Evolutionary conservation across 1,140 invertebrate genomes (phyloP).

Genomic region (Capitella teleta): DNA sequence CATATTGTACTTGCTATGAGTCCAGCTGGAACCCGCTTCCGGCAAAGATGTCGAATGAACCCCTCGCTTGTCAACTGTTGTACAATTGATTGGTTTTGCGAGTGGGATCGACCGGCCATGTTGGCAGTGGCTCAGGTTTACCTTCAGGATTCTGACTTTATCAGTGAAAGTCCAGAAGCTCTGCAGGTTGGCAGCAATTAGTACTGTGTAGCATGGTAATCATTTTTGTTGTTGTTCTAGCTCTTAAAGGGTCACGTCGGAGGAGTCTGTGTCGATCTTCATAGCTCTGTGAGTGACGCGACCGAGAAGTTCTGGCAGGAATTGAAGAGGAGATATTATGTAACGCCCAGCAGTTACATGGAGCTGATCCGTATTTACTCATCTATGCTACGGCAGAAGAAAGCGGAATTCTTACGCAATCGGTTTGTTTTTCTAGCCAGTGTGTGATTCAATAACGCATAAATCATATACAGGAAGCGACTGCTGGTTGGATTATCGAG

Average conservation of each 20-base stretch:
- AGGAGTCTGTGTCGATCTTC: conserved; percentile 50
- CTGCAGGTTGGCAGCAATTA: conserved; percentile 19
- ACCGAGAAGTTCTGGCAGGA: conserved; percentile 61
- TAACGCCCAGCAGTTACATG: conserved; percentile 74
- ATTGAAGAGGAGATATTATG: conserved; percentile 69
- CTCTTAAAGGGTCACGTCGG: conserved; percentile 28
- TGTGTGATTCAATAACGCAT: background rate
- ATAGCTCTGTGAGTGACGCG: conserved; percentile 58
- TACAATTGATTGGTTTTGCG: conserved; percentile 42
- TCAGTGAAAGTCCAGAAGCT: conserved; percentile 22
- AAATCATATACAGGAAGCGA: conserved; percentile 21
- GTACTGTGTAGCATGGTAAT: background rate
- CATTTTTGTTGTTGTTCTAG: conserved; percentile 12
- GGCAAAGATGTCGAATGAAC: conserved; percentile 46
- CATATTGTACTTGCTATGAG: conserved; percentile 41
- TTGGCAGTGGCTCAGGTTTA: conserved; percentile 55
- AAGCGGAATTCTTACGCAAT: conserved; percentile 30
- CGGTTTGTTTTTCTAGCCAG: conserved; percentile 21
- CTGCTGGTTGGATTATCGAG: conserved; percentile 31
- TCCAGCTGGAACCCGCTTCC: conserved; percentile 52
- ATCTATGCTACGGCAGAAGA: conserved; percentile 32
- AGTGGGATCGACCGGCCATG: conserved; percentile 39
- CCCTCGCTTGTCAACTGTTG: conserved; percentile 41
- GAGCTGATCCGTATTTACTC: conserved; percentile 66
- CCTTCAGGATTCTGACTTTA: conserved; percentile 31